A percentile compares a stretch with the other conserved stretches of the same genome.
Conservation (phyloP, 2,797 vertebrate species). For the Ctenochaetus hawaiiensis region DNA sequence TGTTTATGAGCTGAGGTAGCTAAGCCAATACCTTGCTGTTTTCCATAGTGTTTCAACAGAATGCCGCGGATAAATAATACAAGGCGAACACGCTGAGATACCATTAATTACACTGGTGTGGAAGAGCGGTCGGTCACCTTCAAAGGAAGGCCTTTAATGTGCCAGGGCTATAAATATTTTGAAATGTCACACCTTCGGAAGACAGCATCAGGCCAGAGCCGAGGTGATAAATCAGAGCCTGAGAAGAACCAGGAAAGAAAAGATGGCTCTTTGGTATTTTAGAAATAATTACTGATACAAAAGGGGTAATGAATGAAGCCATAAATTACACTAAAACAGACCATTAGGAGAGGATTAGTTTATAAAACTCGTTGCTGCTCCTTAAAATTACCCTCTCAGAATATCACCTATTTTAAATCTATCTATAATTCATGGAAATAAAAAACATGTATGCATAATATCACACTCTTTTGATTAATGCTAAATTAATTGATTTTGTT, state of each 20-base stretch:
- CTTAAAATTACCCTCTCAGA: slow-evolving; percentile 90
- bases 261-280: slow-evolving; percentile 99
- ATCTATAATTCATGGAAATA: slow-evolving; percentile 87
- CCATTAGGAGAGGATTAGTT: slow-evolving; percentile 98
- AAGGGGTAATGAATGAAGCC: slow-evolving; percentile 98
- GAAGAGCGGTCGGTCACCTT: slow-evolving; percentile 98
- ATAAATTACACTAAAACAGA: slow-evolving; percentile 98
- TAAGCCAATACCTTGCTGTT: slow-evolving; percentile 82
- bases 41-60: slow-evolving; percentile 86
- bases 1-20: slow-evolving; percentile 87
- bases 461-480: slow-evolving; percentile 91
- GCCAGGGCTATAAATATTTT: slow-evolving; percentile 99
- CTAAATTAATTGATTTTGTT: slow-evolving; percentile 89
- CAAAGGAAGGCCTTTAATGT: slow-evolving; percentile 98
- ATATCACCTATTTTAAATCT: slow-evolving; percentile 89
- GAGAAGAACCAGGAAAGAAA: slow-evolving; percentile 93
- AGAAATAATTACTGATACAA: slow-evolving; percentile 99
- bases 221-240: slow-evolving; percentile 92
- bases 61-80: slow-evolving; percentile 90
- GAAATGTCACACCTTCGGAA: slow-evolving; percentile 99
- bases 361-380: slow-evolving; percentile 95
- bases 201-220: slow-evolving; percentile 94
- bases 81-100: slow-evolving; percentile 89
- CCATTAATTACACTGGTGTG: slow-evolving; percentile 94
- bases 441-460: slow-evolving; percentile 85